Evolutionary conservation across 2,113 vertebrate species (phyloP), one percentile per base, ranked within the genome.

Genomic region (Chionomys nivalis): DNA sequence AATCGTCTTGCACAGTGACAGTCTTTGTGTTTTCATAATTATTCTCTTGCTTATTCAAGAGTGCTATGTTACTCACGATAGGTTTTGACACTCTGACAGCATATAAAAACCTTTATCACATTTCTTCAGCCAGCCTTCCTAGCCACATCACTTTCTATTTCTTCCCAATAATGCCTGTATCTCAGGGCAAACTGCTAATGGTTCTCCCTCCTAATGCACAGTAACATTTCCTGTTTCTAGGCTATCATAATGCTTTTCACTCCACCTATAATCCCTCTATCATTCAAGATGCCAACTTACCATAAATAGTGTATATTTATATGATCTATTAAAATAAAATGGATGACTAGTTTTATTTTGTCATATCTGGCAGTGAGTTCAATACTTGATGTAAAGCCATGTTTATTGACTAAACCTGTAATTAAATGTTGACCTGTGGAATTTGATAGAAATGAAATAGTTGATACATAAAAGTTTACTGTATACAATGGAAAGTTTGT

Each of bases 391-490:
- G 6, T 70, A 77, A 63, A 82, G 42, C 66, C 33, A 44, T 81
- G 13, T 66, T 95, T 21, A 2, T 10, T 68, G 39, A n/a, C 70
- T 85, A 75, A 89, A 79, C 14, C 42, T 58, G 39, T 49, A 81
- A 28, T 8, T 81, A 9, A 65, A 66, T 75, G 87, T 78, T 55
- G 13, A 89, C 81, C 52, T 90, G 8, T 87, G 33, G 78, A 68
- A 92, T 28, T 81, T 94, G 28, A 76, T 70, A 75, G 72, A 75
- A 72, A 24, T 89, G 21, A 79, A 91, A 85, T 89, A 61, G 52
- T 31, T 92, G 39, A 44, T 55, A 52, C 7, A 76, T 6, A 26
- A 49, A 70, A n/a, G 44, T 70, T 61, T 92, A 90, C 65, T 33
- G 12, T 44, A 83, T 52, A n/a, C 61, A 92, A 78, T n/a, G 7